Evolutionary conservation across 2,113 vertebrate genomes (phyloP).

Genomic region (Myxocyprinus asiaticus): DNA sequence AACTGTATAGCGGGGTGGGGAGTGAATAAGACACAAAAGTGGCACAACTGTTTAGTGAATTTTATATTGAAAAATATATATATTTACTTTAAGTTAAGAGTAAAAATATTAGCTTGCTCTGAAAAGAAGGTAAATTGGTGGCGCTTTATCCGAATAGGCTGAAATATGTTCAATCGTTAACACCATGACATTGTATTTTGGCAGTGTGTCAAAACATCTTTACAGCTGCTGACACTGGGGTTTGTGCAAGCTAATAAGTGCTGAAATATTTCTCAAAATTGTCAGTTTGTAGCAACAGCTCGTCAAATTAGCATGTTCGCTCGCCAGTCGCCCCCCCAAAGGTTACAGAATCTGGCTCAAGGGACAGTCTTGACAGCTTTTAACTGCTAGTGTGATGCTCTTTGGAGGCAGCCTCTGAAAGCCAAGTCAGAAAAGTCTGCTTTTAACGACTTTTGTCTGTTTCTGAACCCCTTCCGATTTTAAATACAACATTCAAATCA

Average conservation of each 20-base stretch:
- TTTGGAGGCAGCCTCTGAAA: slow-evolving; percentile 14
- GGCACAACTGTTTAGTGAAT: too few relatives aligned
- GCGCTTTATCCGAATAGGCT: slow-evolving; percentile 2
- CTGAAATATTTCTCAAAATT: slow-evolving; percentile 63
- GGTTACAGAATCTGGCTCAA: slow-evolving; percentile 33
- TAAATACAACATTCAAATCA: slow-evolving; percentile 1
- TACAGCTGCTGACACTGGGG: slow-evolving; percentile 55
- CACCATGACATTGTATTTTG: slow-evolving; percentile 67
- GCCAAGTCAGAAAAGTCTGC: neutral
- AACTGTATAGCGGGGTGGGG: too few relatives aligned
- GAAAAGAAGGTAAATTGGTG: neutral
- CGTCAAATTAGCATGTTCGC: slow-evolving; percentile 70
- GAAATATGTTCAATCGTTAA: slow-evolving; percentile 45
- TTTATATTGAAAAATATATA: too few relatives aligned
- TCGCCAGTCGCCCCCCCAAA: slow-evolving; percentile 63
- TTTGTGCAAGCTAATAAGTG: slow-evolving; percentile 63
- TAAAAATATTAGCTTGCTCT: neutral
- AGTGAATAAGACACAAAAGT: too few relatives aligned
- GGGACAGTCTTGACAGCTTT: slow-evolving; percentile 18
- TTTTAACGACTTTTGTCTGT: slow-evolving; percentile 29
- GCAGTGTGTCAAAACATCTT: slow-evolving; percentile 64
- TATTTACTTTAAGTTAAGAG: neutral
- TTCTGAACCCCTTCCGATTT: neutral
- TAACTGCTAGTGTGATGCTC: slow-evolving; percentile 16
- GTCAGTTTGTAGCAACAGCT: slow-evolving; percentile 55